These are phyloP conservation scores for Catocala sponsa DNA, from an alignment of 2,888 invertebrate species.

Conservation along the genomic window DNA sequence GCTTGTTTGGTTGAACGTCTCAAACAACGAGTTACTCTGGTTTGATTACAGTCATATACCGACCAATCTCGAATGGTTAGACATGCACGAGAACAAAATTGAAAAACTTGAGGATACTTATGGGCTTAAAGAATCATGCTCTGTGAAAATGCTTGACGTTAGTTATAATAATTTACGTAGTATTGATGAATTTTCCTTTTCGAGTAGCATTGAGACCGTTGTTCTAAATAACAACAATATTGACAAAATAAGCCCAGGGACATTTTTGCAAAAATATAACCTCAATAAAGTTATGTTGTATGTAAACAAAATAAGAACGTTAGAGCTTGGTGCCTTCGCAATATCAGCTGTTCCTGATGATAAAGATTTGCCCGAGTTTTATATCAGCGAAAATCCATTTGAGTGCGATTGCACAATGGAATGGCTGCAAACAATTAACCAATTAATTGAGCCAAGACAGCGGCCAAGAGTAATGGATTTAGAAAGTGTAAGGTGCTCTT, in stretches of 20 bases:
- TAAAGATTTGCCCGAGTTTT: constrained; percentile 92
- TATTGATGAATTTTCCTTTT: constrained; percentile 91
- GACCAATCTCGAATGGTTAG: constrained; percentile 92
- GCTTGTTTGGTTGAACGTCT: constrained; percentile 94
- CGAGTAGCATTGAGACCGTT: constrained; percentile 91
- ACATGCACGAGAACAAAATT: constrained; percentile 94
- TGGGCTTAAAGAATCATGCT: constrained; percentile 89
- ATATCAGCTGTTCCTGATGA: constrained; percentile 90
- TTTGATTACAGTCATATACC: constrained; percentile 95
- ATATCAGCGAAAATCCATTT: constrained; percentile 94
- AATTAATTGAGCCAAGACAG: constrained; percentile 91
- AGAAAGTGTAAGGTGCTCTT: constrained; percentile 92
- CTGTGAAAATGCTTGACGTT: constrained; percentile 93
- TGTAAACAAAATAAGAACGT: constrained; percentile 91
- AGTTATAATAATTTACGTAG: constrained; percentile 91
- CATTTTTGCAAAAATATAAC: constrained; percentile 91
- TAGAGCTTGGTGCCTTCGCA: constrained; percentile 92
- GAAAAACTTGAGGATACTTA: constrained; percentile 92
- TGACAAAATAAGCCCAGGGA: constrained; percentile 90
- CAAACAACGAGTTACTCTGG: constrained; percentile 92
- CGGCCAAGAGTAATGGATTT: constrained; percentile 94
- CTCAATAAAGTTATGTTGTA: constrained; percentile 93
- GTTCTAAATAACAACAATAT: constrained; percentile 93
- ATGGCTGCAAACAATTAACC: constrained; percentile 94
- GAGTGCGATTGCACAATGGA: constrained; percentile 96